A percentile compares a stretch with the other conserved stretches of the same genome.
These are phyloP conservation scores for Graptemys geographica DNA, from an alignment of 2,797 vertebrate genomes.

Conservation along the genomic window DNA sequence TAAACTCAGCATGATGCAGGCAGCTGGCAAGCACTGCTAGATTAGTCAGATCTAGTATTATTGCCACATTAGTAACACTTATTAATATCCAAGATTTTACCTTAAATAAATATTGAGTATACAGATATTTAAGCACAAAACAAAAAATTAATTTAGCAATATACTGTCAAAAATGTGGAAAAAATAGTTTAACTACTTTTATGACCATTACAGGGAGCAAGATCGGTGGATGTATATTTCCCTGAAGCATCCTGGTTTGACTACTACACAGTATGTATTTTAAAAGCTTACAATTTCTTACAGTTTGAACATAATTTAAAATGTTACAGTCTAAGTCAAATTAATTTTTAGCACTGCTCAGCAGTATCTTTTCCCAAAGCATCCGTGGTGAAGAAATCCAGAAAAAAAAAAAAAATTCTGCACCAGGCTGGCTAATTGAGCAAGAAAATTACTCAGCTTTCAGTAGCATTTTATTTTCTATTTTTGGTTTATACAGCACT, in stretches of 20 bases:
- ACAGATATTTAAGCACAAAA: constrained; percentile 35
- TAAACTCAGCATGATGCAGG: not conserved
- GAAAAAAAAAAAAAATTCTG: not conserved
- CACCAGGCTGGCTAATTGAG: not conserved
- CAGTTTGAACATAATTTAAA: not conserved
- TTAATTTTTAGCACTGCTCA: constrained; percentile 21
- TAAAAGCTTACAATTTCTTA: constrained; percentile 23
- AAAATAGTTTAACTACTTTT: constrained; percentile 34
- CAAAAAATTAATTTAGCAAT: constrained; percentile 44
- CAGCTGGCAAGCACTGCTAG: not conserved
- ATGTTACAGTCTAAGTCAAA: constrained; percentile 14
- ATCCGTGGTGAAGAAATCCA: constrained; percentile 41
- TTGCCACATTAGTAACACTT: constrained; percentile 37
- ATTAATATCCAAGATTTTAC: constrained; percentile 44
- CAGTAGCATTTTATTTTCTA: constrained; percentile 50
- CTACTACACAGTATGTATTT: constrained; percentile 69
- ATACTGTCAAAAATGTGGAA: constrained; percentile 54
- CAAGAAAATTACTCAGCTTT: constrained; percentile 51
- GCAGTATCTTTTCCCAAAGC: constrained; percentile 4
- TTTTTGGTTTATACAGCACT: constrained; percentile 30
- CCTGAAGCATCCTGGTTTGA: constrained; percentile 74
- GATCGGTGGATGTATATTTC: constrained; percentile 72
- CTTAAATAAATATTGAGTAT: constrained; percentile 36
- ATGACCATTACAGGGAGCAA: constrained; percentile 72
- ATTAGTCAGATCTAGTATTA: constrained; percentile 15